phyloP scores from a whole-genome alignment of 2,113 vertebrate species.

The Pomatorhinus ruficollis region DNA sequence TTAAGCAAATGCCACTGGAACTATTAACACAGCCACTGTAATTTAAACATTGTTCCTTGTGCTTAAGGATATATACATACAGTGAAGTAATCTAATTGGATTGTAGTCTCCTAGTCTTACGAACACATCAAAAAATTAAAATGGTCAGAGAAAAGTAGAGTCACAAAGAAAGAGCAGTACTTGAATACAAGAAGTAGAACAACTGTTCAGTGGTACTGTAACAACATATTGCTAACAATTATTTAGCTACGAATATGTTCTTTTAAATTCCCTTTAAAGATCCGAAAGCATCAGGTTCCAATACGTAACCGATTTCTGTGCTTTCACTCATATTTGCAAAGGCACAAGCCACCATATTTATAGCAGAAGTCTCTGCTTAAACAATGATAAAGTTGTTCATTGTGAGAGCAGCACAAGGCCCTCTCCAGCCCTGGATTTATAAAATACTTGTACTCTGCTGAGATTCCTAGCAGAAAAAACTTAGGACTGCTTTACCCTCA shows the following conservation, averaged over 20 bases:
- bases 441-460: background rate
- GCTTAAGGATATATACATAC: background rate
- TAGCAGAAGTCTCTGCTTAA: background rate
- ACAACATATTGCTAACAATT: background rate
- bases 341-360: background rate
- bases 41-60: background rate
- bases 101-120: background rate
- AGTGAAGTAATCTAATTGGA: background rate
- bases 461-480: background rate
- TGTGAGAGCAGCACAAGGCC: background rate
- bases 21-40: background rate
- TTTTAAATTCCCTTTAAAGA: background rate
- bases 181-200: background rate
- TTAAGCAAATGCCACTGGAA: background rate
- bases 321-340: background rate
- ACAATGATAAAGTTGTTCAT: background rate
- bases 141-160: background rate
- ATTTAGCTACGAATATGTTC: background rate
- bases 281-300: background rate
- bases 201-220: background rate
- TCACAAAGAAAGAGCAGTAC: background rate
- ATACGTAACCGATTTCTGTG: background rate
- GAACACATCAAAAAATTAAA: background rate
- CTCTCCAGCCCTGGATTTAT: background rate
- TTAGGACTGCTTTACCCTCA: background rate